Evolutionary conservation across 2,888 invertebrate species (phyloP), one percentile per base, ranked within the genome.

Genomic region (Caradrina kadenii): DNA sequence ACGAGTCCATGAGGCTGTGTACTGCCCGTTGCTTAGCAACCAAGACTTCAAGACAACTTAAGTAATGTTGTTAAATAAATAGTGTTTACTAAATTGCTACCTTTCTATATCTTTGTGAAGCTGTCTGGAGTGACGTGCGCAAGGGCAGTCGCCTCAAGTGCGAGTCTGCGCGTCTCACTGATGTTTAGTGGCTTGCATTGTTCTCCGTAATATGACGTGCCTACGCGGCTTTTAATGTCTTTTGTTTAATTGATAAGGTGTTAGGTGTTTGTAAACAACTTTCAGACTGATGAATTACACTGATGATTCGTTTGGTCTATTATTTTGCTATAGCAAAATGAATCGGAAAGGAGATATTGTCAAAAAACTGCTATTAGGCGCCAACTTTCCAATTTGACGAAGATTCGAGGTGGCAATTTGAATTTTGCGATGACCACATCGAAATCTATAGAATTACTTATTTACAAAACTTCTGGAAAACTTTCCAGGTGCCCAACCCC

Each of bases 1-100:
- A 39, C 13, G 11, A 39, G 2, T 78, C 77, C 75, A 79, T 79
- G 79, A 83, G 79, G 76, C 84, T 84, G 56, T 35, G 59, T n/a
- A 39, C 39, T 39, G 39, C 11, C 13, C 66, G 58, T 83, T 73
- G 81, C 74, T n/a, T 69, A 19, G 70, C 66, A 61, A 73, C 66
- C 63, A 19, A 39, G 35, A 10, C 10, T 35, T 10, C 35, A 10
- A 35, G 39, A 39, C 39, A 39, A 39, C 11, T 8, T 39, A 39
- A 39, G 11, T 35, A 35, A 13, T 13, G 39, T 3, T 39, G 39
- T 39, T 8, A 39, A 39, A 58, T 48, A 50, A 11, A 11, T 39
- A 13, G 13, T 13, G 13, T 39, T 39, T 39, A 39, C 17, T 35
- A 35, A 13, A 17, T n/a, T 54, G 5, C 21, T 39, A 50, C 62